These are phyloP conservation scores for Archegozetes longisetosus DNA, from an alignment of 1,140 invertebrate species.

Conservation along the genomic window DNA sequence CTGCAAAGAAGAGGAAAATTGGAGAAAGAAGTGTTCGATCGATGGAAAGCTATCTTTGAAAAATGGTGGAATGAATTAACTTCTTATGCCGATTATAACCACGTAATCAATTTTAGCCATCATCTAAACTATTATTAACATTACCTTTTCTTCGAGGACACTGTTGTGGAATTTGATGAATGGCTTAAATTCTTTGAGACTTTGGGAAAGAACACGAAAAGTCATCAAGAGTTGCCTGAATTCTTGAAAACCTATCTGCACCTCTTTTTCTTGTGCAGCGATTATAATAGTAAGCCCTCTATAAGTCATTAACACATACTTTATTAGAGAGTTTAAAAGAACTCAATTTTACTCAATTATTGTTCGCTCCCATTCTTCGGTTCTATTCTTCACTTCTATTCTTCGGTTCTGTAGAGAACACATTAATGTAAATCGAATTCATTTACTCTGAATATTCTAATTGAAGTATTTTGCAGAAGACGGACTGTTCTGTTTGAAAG, in stretches of 20 bases:
- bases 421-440: not conserved
- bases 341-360: no score
- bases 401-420: no score
- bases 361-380: no score
- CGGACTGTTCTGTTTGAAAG: constrained; percentile 26
- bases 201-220: constrained; percentile 23
- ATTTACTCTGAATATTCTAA: not conserved
- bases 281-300: constrained; percentile 24
- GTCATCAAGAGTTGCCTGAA: constrained; percentile 23
- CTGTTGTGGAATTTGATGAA: constrained; percentile 26
- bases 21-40: constrained; percentile 25
- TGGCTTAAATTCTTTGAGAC: constrained; percentile 26
- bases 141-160: constrained; percentile 20
- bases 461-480: constrained; percentile 22
- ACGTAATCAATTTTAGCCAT: constrained; percentile 16
- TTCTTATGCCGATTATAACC: constrained; percentile 24
- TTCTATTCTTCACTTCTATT: no score
- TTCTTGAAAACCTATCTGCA: constrained; percentile 26
- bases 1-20: constrained; percentile 25
- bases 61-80: constrained; percentile 27
- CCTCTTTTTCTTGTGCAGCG: constrained; percentile 24
- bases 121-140: not conserved
- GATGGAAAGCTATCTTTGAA: constrained; percentile 25
- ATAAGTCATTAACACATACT: not conserved
- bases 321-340: not conserved